Percentiles rank a stretch among this genome's conserved stretches.
Evolutionary conservation across 2,888 invertebrate genomes (phyloP).

Genomic region (Merodon equestris): DNA sequence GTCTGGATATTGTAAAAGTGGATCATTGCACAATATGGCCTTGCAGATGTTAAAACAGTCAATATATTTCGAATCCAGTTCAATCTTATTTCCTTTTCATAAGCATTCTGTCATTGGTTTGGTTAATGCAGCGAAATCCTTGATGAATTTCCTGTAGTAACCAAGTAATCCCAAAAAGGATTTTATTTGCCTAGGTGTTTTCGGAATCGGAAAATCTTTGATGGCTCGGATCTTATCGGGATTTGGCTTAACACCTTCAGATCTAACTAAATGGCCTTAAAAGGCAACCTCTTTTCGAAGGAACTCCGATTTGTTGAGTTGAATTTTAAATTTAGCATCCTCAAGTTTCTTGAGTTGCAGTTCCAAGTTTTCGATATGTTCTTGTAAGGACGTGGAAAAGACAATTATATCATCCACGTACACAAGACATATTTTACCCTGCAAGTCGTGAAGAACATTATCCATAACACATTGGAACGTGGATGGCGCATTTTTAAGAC

Average conservation of each 20-base stretch:
- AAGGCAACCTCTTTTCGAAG: constrained; percentile 18
- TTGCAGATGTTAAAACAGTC: constrained; percentile 27
- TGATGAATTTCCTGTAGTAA: constrained; percentile 39
- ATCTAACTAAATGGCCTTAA: constrained; percentile 6
- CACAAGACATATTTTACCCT: constrained; percentile 16
- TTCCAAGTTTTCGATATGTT: constrained; percentile 9
- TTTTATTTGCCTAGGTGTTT: constrained; percentile 27
- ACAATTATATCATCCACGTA: background rate
- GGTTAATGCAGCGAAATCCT: constrained; percentile 31
- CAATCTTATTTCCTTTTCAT: no score
- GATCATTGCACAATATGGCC: constrained; percentile 18
- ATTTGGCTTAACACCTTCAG: constrained; percentile 25
- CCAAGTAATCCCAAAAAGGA: constrained; percentile 26
- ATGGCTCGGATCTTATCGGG: constrained; percentile 26
- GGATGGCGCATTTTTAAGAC: background rate
- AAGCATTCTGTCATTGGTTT: constrained; percentile 28
- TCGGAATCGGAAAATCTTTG: constrained; percentile 34
- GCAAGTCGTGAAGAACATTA: constrained; percentile 7
- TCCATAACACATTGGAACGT: constrained; percentile 20
- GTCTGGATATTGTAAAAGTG: constrained; percentile 20
- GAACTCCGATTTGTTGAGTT: constrained; percentile 11
- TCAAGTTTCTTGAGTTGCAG: constrained; percentile 5
- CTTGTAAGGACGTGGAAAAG: constrained; percentile 13
- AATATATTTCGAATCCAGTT: constrained; percentile 9
- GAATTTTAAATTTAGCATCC: constrained; percentile 9